Percentiles rank a stretch among this genome's conserved stretches.
Evolutionary conservation across 2,888 invertebrate species (phyloP).

Genomic region (Cephus nigrinus): DNA sequence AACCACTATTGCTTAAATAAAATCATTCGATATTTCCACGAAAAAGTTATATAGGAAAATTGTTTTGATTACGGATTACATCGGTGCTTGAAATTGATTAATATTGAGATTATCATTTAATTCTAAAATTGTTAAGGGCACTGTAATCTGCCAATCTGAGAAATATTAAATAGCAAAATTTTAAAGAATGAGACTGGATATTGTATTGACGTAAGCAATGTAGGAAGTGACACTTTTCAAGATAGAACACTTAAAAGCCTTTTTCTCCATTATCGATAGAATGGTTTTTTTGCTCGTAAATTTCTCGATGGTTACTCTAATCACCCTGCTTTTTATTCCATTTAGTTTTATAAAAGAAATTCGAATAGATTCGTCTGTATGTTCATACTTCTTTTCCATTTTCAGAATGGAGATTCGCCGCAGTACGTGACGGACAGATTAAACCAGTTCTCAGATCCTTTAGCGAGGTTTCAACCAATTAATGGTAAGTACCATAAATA

Average conservation of each 20-base stretch:
- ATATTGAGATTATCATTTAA: background rate
- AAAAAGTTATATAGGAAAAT: background rate
- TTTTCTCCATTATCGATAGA: background rate
- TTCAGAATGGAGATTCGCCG: conserved; percentile 66
- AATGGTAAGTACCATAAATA: conserved; percentile 64
- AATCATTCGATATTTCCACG: background rate
- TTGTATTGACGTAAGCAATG: background rate
- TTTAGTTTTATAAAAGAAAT: background rate
- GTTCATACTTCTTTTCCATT: conserved; percentile 39
- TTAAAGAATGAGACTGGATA: background rate
- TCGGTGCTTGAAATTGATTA: background rate
- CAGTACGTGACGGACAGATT: conserved; percentile 68
- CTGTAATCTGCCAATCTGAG: background rate
- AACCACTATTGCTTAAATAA: background rate
- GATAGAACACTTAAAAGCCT: background rate
- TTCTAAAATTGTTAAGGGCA: background rate
- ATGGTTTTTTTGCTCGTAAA: background rate
- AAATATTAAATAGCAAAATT: background rate
- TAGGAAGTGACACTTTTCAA: background rate
- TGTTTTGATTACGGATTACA: background rate
- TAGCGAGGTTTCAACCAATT: conserved; percentile 68
- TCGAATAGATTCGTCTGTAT: background rate
- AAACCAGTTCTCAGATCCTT: conserved; percentile 68
- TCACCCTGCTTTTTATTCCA: background rate
- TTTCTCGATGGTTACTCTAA: background rate